A percentile compares a stretch with the other conserved stretches of the same genome.
phyloP scores from a whole-genome alignment of 2,888 invertebrate species.

The Trachelus iudaicus region DNA sequence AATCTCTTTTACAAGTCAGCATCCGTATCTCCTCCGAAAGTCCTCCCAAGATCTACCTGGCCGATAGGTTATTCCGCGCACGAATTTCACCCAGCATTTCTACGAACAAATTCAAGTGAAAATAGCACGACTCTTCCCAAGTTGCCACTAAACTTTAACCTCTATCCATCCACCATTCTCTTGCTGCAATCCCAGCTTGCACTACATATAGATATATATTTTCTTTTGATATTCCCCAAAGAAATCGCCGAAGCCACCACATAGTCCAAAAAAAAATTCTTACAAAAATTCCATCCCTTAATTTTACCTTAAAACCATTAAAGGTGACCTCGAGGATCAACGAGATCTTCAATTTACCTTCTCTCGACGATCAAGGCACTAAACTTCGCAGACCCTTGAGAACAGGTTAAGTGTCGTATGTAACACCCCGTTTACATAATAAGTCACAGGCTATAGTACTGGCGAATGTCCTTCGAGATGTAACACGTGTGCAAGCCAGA shows the following conservation, averaged over 20 bases:
- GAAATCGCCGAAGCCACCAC: background rate
- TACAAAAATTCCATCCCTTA: background rate
- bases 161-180: background rate
- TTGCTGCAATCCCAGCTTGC: background rate
- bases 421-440: background rate
- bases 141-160: constrained; percentile 1
- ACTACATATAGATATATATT: background rate
- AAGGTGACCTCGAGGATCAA: background rate
- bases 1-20: background rate
- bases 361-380: background rate
- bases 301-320: background rate
- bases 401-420: background rate
- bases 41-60: background rate
- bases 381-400: background rate
- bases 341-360: background rate
- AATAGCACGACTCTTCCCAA: background rate
- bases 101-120: background rate
- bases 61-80: constrained; percentile 2
- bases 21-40: background rate
- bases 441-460: background rate
- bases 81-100: background rate
- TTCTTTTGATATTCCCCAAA: background rate
- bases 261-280: background rate
- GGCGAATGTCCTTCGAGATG: background rate
- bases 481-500: background rate